Evolutionary conservation across 1,140 invertebrate species (phyloP).

Genomic region (Drosophila suzukii): DNA sequence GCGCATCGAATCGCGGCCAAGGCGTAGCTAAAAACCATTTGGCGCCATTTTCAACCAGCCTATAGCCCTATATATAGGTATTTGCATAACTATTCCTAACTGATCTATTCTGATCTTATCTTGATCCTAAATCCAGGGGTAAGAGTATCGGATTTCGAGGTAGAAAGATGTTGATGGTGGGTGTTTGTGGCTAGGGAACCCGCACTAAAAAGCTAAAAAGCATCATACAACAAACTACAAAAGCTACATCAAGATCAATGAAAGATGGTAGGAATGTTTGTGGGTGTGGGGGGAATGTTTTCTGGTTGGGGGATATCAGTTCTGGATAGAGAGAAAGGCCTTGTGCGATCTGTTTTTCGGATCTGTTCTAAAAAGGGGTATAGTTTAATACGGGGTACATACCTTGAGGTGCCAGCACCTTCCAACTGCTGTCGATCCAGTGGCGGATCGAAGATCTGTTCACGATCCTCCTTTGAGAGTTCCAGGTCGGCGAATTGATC

Average conservation of each 20-base stretch:
- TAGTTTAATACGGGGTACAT: conserved; percentile 21
- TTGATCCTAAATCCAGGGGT: not conserved
- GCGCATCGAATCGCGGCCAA: conserved; percentile 36
- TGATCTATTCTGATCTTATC: conserved; percentile 4
- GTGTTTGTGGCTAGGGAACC: conserved; percentile 4
- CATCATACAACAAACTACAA: conserved; percentile 57
- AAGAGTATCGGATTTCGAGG: conserved; percentile 30
- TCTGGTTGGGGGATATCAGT: not conserved
- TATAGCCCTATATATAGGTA: not conserved
- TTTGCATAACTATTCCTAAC: not conserved
- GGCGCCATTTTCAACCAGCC: conserved; percentile 57
- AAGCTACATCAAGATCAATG: conserved; percentile 52
- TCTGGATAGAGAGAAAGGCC: conserved; percentile 24
- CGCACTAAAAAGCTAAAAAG: conserved; percentile 52
- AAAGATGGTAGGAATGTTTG: conserved; percentile 26
- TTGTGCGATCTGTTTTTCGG: conserved; percentile 6
- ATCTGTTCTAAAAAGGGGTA: not conserved
- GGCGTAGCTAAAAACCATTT: conserved; percentile 22
- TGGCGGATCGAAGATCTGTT: conserved; percentile 84
- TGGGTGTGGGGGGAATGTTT: not conserved
- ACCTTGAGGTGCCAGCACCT: conserved; percentile 84
- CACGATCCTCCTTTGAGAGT: conserved; percentile 84
- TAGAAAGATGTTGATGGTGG: not conserved
- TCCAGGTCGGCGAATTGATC: conserved; percentile 85
- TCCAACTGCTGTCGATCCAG: conserved; percentile 84